Evolutionary conservation across 2,113 vertebrate genomes (phyloP).

Genomic region (Taxidea taxus): DNA sequence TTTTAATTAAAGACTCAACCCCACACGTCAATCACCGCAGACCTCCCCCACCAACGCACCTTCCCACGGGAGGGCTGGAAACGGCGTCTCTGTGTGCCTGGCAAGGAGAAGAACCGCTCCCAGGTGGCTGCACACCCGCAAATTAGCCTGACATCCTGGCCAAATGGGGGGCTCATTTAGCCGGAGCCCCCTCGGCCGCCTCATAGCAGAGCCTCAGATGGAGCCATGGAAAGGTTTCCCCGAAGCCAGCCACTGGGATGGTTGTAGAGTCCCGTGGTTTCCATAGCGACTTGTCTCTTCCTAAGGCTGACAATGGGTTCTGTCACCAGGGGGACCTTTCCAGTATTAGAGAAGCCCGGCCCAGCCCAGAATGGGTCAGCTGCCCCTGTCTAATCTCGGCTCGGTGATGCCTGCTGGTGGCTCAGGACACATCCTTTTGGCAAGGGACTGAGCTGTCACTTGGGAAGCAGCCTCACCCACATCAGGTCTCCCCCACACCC

Average conservation of each 20-base stretch:
- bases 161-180: neutral
- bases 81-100: neutral
- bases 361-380: neutral
- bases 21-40: slow-evolving; percentile 57
- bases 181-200: neutral
- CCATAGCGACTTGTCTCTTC: slow-evolving; percentile 17
- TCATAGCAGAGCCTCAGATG: neutral
- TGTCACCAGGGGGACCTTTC: neutral
- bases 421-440: neutral
- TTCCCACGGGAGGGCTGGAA: slow-evolving; percentile 1
- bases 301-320: neutral
- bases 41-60: neutral
- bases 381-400: neutral
- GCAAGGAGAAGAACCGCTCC: neutral
- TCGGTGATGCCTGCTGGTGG: neutral
- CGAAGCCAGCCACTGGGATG: neutral
- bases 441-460: neutral
- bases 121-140: neutral
- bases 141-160: neutral
- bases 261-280: slow-evolving; percentile 15
- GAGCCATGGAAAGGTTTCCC: neutral
- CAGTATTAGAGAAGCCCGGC: neutral
- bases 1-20: slow-evolving; percentile 65
- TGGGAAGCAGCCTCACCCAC: neutral
- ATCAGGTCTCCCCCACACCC: rapidly evolving